Conservation (phyloP, 1,140 invertebrate species). For the Lasioglossum baleicum region DNA sequence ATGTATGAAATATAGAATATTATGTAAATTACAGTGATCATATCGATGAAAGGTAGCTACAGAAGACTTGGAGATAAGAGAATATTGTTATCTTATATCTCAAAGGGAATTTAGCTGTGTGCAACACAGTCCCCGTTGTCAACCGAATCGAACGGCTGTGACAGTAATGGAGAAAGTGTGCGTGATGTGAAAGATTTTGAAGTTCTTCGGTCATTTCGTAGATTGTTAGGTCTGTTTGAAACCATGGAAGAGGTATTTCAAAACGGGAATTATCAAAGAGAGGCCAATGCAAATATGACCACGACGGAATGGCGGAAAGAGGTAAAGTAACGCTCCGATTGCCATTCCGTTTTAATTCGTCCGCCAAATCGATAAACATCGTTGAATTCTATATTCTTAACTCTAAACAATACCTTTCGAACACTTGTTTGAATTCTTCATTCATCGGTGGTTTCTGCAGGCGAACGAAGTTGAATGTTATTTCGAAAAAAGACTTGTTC, state of each 20-base stretch:
- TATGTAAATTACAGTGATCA: too few relatives aligned
- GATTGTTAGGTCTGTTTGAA: constrained; percentile 25
- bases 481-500: background rate
- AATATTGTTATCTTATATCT: background rate
- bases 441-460: background rate
- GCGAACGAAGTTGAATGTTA: background rate
- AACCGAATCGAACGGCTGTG: constrained; percentile 9
- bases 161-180: constrained; percentile 40
- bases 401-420: background rate
- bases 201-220: constrained; percentile 22
- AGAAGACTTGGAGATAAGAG: background rate
- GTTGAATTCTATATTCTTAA: constrained; percentile 17
- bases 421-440: background rate
- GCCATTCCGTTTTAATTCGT: constrained; percentile 29
- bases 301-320: constrained; percentile 69
- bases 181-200: constrained; percentile 48
- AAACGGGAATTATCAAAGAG: constrained; percentile 73
- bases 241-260: constrained; percentile 74
- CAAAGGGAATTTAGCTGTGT: constrained; percentile 24
- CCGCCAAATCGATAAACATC: constrained; percentile 52
- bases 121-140: constrained; percentile 1
- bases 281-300: constrained; percentile 64
- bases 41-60: background rate
- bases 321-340: constrained; percentile 53
- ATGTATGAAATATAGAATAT: background rate